Base-by-base conservation (phyloP, 2,888 invertebrate species). In the Melanchra persicariae region DNA sequence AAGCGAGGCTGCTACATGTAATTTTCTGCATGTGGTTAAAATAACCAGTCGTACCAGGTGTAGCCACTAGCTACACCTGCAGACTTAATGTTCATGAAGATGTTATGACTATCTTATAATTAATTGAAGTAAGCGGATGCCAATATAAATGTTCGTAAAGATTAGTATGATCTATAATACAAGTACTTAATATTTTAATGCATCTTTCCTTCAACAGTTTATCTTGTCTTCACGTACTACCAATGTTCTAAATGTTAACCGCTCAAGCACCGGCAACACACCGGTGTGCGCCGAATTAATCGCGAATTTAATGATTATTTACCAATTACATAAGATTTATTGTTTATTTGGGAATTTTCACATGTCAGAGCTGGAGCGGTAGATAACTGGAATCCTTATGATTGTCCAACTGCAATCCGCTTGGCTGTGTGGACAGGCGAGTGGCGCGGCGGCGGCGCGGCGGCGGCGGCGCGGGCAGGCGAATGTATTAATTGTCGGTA, bases 401-500 rank as follows among this genome's bases (percentile, higher is more conserved):
- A 30, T n/a, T 49, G 3, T 30, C 15, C 43, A 64, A 65, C 70
- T 70, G 62, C 34, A 9, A n/a, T 12, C 43, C 2, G n/a, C 40
- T 26, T 2, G 24, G 19, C 65, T 59, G 63, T 45, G 61, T 40
- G n/a, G 30, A 45, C 43, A 55, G 34, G 58, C 37, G 68, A 60
- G 72, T 60, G 70, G 57, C 67, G 15, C 47, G 62, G 70, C n/a
- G n/a, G 72, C 61, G 70, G 57, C 67, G 15, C 47, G 62, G 70
- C n/a, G n/a, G n/a, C n/a, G n/a, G n/a, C n/a, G n/a, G n/a, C n/a
- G n/a, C n/a, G n/a, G n/a, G n/a, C n/a, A n/a, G n/a, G n/a, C 62
- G 62, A 55, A 69, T 78, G 82, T 87, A 86, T 87, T 86, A 86
- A 85, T 83, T 74, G 78, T 78, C 63, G 57, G 62, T 67, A 73